These are phyloP conservation scores for Tetranychus truncatus DNA, from an alignment of 2,888 invertebrate genomes.

Conservation along the genomic window DNA sequence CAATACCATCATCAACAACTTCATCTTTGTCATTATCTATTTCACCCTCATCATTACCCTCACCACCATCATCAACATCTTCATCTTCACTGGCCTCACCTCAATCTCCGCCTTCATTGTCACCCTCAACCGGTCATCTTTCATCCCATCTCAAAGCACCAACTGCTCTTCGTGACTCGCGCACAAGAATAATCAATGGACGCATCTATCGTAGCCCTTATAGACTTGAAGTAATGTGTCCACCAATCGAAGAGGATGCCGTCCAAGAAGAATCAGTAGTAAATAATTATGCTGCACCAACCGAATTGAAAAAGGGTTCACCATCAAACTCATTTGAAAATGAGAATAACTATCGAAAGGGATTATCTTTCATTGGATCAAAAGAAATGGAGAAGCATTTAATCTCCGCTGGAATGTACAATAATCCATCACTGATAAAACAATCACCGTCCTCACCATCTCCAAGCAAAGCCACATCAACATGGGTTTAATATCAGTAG, in stretches of 20 bases:
- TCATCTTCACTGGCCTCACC: slow-evolving; percentile 31
- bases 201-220: slow-evolving; percentile 9
- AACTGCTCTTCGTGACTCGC: slow-evolving; percentile 13
- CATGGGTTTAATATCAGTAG: background rate
- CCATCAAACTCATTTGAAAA: background rate
- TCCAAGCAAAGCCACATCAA: background rate
- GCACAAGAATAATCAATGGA: slow-evolving; percentile 14
- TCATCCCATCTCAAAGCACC: slow-evolving; percentile 38
- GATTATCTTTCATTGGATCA: slow-evolving; percentile 5
- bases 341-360: background rate
- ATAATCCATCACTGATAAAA: background rate
- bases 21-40: slow-evolving; percentile 61
- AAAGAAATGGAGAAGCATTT: background rate
- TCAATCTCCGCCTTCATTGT: slow-evolving; percentile 21
- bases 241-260: slow-evolving; percentile 14
- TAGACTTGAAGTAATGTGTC: slow-evolving; percentile 12
- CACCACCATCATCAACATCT: slow-evolving; percentile 29
- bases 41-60: slow-evolving; percentile 31
- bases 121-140: slow-evolving; percentile 60
- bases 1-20: slow-evolving; percentile 34
- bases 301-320: background rate
- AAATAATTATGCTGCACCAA: background rate
- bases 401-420: background rate
- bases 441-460: background rate
- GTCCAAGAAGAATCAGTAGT: background rate